Evolutionary conservation across 2,113 vertebrate species (phyloP), one percentile per base, ranked within the genome.

Genomic region (Origma solitaria): DNA sequence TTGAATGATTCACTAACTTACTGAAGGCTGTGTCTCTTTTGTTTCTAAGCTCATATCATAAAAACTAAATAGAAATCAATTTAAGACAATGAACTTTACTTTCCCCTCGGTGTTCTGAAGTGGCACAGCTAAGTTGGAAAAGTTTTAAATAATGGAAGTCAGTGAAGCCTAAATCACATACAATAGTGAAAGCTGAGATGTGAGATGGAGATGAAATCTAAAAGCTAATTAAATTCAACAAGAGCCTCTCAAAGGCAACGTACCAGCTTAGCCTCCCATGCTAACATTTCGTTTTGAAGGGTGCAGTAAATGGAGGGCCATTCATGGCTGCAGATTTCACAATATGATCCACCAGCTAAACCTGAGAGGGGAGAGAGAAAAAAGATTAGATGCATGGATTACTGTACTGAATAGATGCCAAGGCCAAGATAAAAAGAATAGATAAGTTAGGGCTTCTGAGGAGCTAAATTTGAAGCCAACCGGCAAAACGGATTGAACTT

Each of bases 401-500:
- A 97, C 95, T 94, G 91, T 82, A 92, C 90, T 96, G 97, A 98
- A 98, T 97, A 93, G 95, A 97, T 95, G 97, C 96, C 96, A 98
- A 94, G 86, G 75, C 95, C 88, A 92, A 97, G 97, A 98, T 97
- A 96, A 98, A 98, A 97, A 97, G 97, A 98, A 98, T 49, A 97
- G 98, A 97, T 98, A 98, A 98, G 95, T 97, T 97, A 94, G 89
- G 94, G 95, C 96, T 97, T 94, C 50, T 73, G 92, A 96, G 86
- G 95, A 98, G 97, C 96, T 97, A 96, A 98, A 98, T 98, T 98
- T 97, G 97, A 98, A 97, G 97, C 90, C 97, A 98, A 97, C 95
- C 83, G 79, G 97, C 97, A 98, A 98, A 98, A 98, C 80, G 81
- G 97, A 98, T 98, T 98, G 98, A 98, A 98, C 97, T 97, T 98